phyloP scores from a whole-genome alignment of 2,888 invertebrate species.

The Melinaea marsaeus region DNA sequence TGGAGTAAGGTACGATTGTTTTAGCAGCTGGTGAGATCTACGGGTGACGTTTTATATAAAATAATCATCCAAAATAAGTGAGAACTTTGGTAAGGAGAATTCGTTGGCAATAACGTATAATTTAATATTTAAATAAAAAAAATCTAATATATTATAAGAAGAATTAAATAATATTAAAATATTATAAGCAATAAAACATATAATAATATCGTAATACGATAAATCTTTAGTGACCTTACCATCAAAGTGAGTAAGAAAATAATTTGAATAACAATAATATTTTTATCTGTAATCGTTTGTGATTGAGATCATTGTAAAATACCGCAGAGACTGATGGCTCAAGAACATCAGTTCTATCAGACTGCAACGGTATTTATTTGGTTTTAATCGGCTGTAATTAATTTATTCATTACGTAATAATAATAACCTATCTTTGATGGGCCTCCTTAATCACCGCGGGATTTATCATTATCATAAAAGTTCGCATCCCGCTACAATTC shows the following conservation, averaged over 20 bases:
- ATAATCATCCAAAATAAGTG: neutral
- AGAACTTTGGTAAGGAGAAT: slow-evolving; percentile 30
- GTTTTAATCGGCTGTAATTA: slow-evolving; percentile 25
- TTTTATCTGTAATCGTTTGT: slow-evolving; percentile 13
- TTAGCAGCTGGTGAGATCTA: neutral
- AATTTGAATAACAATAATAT: neutral
- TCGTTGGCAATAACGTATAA: slow-evolving; percentile 39
- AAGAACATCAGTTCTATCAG: slow-evolving; percentile 72
- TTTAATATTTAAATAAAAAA: neutral
- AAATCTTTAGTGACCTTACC: slow-evolving; percentile 24
- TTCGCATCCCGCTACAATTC: slow-evolving; percentile 51
- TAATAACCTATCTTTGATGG: slow-evolving; percentile 46
- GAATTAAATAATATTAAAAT: neutral
- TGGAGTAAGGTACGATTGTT: neutral
- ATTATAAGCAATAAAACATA: neutral
- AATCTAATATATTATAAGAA: neutral
- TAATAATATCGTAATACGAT: slow-evolving; percentile 13
- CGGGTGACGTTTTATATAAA: too few relatives aligned
- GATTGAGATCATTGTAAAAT: slow-evolving; percentile 44
- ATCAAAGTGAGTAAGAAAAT: slow-evolving; percentile 18
- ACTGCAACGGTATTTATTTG: slow-evolving; percentile 60
- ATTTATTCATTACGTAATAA: slow-evolving; percentile 8
- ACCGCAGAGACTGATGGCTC: slow-evolving; percentile 71
- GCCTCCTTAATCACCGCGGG: slow-evolving; percentile 60
- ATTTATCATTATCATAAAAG: slow-evolving; percentile 47